Evolutionary conservation across 2,888 invertebrate genomes (phyloP).

Genomic region (Tuta absoluta): DNA sequence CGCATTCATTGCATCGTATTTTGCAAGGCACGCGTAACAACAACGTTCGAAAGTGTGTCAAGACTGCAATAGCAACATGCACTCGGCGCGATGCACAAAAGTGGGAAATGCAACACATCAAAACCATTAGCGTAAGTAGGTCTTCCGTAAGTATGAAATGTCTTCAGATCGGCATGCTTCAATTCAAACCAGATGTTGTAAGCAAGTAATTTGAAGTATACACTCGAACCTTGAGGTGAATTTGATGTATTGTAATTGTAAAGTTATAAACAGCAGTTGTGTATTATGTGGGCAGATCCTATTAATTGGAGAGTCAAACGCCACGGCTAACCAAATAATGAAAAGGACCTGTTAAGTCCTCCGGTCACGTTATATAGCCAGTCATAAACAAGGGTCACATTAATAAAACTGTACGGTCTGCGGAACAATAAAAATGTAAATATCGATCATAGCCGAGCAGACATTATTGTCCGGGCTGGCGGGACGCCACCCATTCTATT

Average conservation of each 20-base stretch:
- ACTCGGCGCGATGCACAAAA: slow-evolving; percentile 60
- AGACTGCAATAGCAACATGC: slow-evolving; percentile 71
- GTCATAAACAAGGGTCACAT: slow-evolving; percentile 39
- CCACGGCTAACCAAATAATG: slow-evolving; percentile 26
- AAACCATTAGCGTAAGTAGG: slow-evolving; percentile 52
- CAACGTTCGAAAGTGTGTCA: slow-evolving; percentile 79
- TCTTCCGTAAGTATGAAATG: slow-evolving; percentile 41
- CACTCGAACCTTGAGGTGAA: neutral
- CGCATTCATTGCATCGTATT: slow-evolving; percentile 65
- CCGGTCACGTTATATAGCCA: slow-evolving; percentile 25
- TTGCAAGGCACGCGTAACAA: slow-evolving; percentile 76
- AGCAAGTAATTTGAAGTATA: slow-evolving; percentile 1
- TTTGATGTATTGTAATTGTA: slow-evolving; percentile 5
- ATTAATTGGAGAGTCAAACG: slow-evolving; percentile 24
- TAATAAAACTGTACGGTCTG: slow-evolving; percentile 49
- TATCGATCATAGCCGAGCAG: slow-evolving; percentile 63
- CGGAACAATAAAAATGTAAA: slow-evolving; percentile 67
- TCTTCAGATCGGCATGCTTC: neutral
- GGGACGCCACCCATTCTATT: slow-evolving; percentile 59
- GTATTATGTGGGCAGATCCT: slow-evolving; percentile 1
- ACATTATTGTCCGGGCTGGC: slow-evolving; percentile 63
- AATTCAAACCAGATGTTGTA: neutral
- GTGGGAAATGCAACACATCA: slow-evolving; percentile 64
- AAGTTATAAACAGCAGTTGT: neutral
- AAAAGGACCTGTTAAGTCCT: slow-evolving; percentile 26